A percentile compares a stretch with the other conserved stretches of the same genome.
phyloP scores from a whole-genome alignment of 92 coral and sea anemone species.

The Isaurus tuberculatus region DNA sequence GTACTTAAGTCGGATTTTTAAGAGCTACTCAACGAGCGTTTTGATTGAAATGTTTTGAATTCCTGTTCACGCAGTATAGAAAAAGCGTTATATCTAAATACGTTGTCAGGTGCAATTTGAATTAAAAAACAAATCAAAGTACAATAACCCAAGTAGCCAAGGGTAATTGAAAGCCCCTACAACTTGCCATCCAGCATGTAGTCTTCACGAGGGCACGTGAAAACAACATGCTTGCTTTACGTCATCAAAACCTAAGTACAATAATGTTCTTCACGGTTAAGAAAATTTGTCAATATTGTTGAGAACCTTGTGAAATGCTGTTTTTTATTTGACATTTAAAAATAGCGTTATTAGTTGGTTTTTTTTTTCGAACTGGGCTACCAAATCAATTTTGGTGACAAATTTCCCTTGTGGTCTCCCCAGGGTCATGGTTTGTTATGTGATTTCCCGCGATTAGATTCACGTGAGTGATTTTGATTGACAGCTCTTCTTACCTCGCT shows the following conservation, averaged over 20 bases:
- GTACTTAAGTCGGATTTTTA: neutral
- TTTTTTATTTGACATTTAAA: neutral
- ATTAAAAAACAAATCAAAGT: neutral
- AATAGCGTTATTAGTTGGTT: too few species aligned
- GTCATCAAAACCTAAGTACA: neutral
- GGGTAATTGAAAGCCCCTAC: too few species aligned
- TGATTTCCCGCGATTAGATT: conserved; percentile 50
- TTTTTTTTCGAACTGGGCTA: neutral
- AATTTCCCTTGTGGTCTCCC: conserved; percentile 21
- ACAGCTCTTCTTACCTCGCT: conserved; percentile 36
- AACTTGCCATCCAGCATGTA: too few species aligned
- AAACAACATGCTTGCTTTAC: neutral
- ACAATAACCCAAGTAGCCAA: neutral
- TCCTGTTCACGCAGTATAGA: neutral
- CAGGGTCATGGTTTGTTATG: conserved; percentile 24
- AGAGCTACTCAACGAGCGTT: neutral
- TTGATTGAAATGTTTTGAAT: neutral
- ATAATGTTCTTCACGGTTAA: neutral
- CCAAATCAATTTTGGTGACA: neutral
- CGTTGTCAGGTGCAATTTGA: neutral
- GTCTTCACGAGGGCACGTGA: conserved; percentile 13
- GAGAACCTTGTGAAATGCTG: neutral
- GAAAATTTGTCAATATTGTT: neutral
- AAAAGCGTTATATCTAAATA: neutral
- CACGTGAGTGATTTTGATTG: conserved; percentile 52